Evolutionary conservation across 2,888 invertebrate species (phyloP).

Genomic region (Spodoptera exigua): DNA sequence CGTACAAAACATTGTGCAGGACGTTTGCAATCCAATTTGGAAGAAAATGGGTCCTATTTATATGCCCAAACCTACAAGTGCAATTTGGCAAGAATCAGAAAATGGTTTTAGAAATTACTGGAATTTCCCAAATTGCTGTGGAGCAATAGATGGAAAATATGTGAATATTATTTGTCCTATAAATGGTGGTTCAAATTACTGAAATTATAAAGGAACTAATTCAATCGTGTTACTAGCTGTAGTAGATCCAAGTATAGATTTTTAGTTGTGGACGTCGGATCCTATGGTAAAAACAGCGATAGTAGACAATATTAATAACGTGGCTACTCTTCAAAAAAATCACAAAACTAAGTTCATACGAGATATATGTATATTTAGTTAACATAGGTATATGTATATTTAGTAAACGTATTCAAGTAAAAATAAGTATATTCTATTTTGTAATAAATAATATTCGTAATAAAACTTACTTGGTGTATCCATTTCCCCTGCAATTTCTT

Average conservation of each 20-base stretch:
- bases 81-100: no score
- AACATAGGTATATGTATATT: no score
- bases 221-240: slow-evolving; percentile 47
- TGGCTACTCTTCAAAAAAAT: no score
- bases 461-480: slow-evolving; percentile 24
- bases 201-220: slow-evolving; percentile 45
- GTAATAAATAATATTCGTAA: no score
- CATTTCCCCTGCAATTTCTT: slow-evolving; percentile 31
- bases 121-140: slow-evolving; percentile 44
- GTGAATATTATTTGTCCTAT: slow-evolving; percentile 38
- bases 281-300: slow-evolving; percentile 42
- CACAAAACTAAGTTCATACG: no score
- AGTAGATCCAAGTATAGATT: slow-evolving; percentile 47
- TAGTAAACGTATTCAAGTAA: no score
- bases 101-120: slow-evolving; percentile 24
- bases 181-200: slow-evolving; percentile 47
- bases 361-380: no score
- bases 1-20: slow-evolving; percentile 1
- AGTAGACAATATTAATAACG: slow-evolving; percentile 21
- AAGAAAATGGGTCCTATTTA: no score
- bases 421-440: no score
- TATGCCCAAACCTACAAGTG: no score
- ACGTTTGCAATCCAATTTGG: background rate
- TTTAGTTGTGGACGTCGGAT: slow-evolving; percentile 36
- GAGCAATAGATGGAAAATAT: slow-evolving; percentile 45